Percentiles rank a stretch among this genome's conserved stretches.
phyloP scores from a whole-genome alignment of 2,888 invertebrate species.

The Cerastoderma edule region DNA sequence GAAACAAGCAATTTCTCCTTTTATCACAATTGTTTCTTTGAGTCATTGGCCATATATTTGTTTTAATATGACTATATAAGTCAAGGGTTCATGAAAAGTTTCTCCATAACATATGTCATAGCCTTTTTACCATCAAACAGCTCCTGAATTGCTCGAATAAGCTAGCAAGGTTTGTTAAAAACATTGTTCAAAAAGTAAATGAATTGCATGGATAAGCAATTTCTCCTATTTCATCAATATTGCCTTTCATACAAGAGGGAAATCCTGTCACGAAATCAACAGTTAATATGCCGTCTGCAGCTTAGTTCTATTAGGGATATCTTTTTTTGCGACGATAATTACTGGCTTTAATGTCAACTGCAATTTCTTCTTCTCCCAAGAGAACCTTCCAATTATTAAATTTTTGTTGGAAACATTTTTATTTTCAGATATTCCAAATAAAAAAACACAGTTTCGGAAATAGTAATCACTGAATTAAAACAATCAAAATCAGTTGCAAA shows the following conservation, averaged over 20 bases:
- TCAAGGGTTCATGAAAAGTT: not conserved
- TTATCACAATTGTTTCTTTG: not conserved
- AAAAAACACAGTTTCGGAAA: not conserved
- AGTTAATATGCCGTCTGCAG: not conserved
- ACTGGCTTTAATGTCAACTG: not conserved
- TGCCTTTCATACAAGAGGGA: not conserved
- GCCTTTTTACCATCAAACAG: not conserved
- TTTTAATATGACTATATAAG: not conserved
- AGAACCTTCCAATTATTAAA: not conserved
- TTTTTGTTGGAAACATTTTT: not conserved
- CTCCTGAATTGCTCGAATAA: not conserved
- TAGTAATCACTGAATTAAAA: too few relatives aligned
- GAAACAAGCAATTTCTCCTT: conserved; percentile 6
- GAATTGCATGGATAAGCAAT: not conserved
- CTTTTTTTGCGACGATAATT: not conserved
- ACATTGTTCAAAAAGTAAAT: not conserved
- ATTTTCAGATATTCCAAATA: not conserved
- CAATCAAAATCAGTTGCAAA: not conserved
- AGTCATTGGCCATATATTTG: not conserved
- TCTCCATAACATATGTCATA: not conserved
- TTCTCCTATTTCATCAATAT: not conserved
- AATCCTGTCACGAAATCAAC: not conserved
- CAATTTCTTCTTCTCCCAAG: not conserved
- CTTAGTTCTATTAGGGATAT: not conserved
- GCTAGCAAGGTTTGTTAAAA: not conserved